Base-by-base conservation (phyloP, 2,888 invertebrate genomes). In the Homarus gammarus region DNA sequence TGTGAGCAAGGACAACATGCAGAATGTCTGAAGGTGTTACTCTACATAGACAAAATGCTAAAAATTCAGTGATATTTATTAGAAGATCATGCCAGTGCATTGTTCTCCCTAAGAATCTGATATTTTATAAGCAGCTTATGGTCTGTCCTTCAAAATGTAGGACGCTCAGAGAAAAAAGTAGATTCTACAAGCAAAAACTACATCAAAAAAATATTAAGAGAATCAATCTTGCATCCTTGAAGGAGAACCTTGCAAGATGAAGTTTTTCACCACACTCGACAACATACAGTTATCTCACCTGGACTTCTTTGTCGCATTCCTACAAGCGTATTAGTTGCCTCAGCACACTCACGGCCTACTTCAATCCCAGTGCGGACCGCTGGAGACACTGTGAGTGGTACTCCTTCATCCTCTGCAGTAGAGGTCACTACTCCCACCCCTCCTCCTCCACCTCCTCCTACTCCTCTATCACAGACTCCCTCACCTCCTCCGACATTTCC, bases 321-420 rank as follows among this genome's bases (percentile, higher is more conserved):
- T 40, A 38, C 86, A 36, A 81, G 72, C 31, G 83, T 33, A 49
- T 83, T 83, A n/a, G 89, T 78, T 56, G 78, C 73, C 72, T 96
- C 96, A 75, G 95, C 93, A 93, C 96, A 96, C 93, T 96, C 96
- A 5, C 95, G 95, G 75, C 96, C 96, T 92, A 96, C 94, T 94
- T 96, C 96, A 92, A 96, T 95, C 92, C 95, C 95, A 90, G 88
- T 83, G n/a, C 84, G 84, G 33, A 89, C 88, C 12, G 70, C 18
- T 15, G 70, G 83, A 44, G 68, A 38, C n/a, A 83, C 83, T 27
- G 83, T 68, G 68, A 83, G 83, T 68, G 61, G 83, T 22, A 64
- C 70, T 31, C 83, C 83, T 18, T 38, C 33, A 33, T 83, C 70
- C 33, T 68, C 83, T 31, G 72, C 44, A 18, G 83, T 15, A 70